These are phyloP conservation scores for Hemicrepidius hirtus DNA, from an alignment of 2,888 invertebrate species.

Conservation along the genomic window DNA sequence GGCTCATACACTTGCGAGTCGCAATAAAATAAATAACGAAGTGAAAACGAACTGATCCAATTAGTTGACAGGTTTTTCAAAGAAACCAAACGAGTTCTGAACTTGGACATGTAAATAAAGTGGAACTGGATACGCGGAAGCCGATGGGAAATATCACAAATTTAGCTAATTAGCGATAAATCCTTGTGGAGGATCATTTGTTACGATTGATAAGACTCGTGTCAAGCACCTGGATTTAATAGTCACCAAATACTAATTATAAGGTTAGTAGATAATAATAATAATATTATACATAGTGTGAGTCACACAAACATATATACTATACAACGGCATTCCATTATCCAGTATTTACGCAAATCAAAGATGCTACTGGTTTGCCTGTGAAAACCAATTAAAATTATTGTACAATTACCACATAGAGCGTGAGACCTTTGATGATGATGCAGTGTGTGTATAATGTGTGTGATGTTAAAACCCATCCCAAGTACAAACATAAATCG, in stretches of 20 bases:
- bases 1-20: slow-evolving; percentile 14
- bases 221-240: slow-evolving; percentile 25
- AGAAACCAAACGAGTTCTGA: slow-evolving; percentile 42
- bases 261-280: slow-evolving; percentile 15
- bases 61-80: slow-evolving; percentile 44
- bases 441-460: not conserved
- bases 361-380: slow-evolving; percentile 19
- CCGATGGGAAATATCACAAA: slow-evolving; percentile 18
- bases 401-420: slow-evolving; percentile 11
- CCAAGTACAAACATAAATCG: not conserved
- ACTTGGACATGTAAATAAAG: slow-evolving; percentile 48
- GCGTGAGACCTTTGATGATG: slow-evolving; percentile 11
- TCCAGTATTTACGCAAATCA: slow-evolving; percentile 13
- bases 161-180: slow-evolving; percentile 22
- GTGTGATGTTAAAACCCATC: not conserved
- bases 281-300: not conserved
- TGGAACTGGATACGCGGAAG: slow-evolving; percentile 49
- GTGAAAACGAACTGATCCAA: slow-evolving; percentile 48
- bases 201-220: slow-evolving; percentile 10
- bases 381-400: slow-evolving; percentile 27
- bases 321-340: not conserved
- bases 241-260: slow-evolving; percentile 19
- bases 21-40: slow-evolving; percentile 37
- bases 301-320: not conserved
- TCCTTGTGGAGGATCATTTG: slow-evolving; percentile 21